Percentiles rank a stretch among this genome's conserved stretches.
These are phyloP conservation scores for Tetraneura akinire DNA, from an alignment of 1,140 invertebrate genomes.

Conservation along the genomic window DNA sequence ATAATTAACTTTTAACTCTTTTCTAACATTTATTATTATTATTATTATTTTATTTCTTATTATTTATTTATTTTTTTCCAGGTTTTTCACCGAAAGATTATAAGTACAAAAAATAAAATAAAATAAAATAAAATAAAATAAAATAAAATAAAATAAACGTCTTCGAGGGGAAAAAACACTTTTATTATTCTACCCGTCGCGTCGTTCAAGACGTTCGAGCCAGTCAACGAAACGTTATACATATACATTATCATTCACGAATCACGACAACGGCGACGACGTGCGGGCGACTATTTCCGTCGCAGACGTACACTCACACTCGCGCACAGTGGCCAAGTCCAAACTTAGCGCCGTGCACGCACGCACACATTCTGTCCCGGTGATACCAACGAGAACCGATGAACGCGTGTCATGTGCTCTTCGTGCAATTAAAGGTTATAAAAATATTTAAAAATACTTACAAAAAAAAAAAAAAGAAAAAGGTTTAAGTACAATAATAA, in stretches of 20 bases:
- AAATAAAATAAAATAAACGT: not conserved
- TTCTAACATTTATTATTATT: too few species aligned
- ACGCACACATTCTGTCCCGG: conserved; percentile 19
- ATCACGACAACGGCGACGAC: not conserved
- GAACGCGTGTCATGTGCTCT: too few species aligned
- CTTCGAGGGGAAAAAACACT: not conserved
- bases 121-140: too few species aligned
- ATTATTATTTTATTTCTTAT: too few species aligned
- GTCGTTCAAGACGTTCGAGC: too few species aligned
- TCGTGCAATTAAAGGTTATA: not conserved
- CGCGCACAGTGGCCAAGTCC: conserved; percentile 16
- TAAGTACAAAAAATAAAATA: too few species aligned
- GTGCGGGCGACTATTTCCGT: conserved; percentile 44
- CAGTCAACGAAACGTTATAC: conserved; percentile 11
- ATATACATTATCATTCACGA: conserved; percentile 26
- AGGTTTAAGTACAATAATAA: too few species aligned
- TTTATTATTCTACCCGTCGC: not conserved
- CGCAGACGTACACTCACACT: not conserved
- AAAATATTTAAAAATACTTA: too few species aligned
- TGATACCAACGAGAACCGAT: not conserved
- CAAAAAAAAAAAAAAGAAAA: too few species aligned
- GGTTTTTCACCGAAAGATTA: not conserved
- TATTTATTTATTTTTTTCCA: too few species aligned
- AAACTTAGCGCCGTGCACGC: conserved; percentile 46
- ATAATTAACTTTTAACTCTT: too few species aligned